A percentile compares a stretch with the other conserved stretches of the same genome.
Conservation (phyloP, 2,888 invertebrate species). For the Epistrophe grossulariae region DNA sequence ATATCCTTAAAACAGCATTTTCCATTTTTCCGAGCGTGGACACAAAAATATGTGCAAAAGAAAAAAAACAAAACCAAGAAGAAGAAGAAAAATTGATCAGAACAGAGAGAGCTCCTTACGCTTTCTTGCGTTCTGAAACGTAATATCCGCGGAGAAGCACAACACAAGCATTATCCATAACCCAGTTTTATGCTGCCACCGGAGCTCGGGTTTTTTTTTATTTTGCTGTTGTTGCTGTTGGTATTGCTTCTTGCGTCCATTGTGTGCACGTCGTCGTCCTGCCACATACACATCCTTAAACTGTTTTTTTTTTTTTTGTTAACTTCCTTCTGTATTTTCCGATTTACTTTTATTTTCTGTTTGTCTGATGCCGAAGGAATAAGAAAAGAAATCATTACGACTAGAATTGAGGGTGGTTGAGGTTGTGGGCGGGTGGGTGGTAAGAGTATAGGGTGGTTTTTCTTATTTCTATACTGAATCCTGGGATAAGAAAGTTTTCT, state of each 20-base stretch:
- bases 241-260: constrained; percentile 53
- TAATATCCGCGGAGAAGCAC: constrained; percentile 64
- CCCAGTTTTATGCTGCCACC: constrained; percentile 69
- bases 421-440: neutral
- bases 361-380: constrained; percentile 56
- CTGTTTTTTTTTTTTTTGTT: constrained; percentile 38
- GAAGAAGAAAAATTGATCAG: constrained; percentile 70
- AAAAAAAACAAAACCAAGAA: constrained; percentile 27
- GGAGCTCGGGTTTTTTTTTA: constrained; percentile 29
- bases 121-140: constrained; percentile 61
- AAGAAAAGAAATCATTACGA: constrained; percentile 54
- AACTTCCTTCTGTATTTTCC: constrained; percentile 52
- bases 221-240: neutral
- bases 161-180: constrained; percentile 69
- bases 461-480: constrained; percentile 39
- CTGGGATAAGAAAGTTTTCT: constrained; percentile 74
- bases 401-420: constrained; percentile 30
- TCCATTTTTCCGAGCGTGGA: constrained; percentile 65
- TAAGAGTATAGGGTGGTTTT: neutral
- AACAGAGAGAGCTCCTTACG: constrained; percentile 58
- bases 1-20: constrained; percentile 65
- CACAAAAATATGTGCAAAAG: constrained; percentile 47
- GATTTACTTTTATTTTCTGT: constrained; percentile 74
- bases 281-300: constrained; percentile 71
- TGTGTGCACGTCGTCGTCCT: constrained; percentile 69